phyloP scores from a whole-genome alignment of 2,113 vertebrate genomes.

The Mixornis gularis region DNA sequence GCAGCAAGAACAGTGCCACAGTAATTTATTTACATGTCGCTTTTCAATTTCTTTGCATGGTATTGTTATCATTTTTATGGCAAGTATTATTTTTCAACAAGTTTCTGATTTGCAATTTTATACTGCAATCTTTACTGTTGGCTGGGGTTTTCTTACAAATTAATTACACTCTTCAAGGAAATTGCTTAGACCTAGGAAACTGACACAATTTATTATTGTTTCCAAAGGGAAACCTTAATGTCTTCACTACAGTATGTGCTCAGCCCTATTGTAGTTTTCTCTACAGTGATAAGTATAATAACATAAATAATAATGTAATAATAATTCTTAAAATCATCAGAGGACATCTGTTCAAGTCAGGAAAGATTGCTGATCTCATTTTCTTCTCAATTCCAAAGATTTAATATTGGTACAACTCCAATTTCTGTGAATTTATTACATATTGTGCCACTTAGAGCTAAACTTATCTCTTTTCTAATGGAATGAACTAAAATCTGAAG shows the following conservation, averaged over 20 bases:
- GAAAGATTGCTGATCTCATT: neutral
- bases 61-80: constrained; percentile 63
- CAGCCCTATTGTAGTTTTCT: neutral
- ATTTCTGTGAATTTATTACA: constrained; percentile 1
- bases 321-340: neutral
- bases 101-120: constrained; percentile 53
- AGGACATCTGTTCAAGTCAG: neutral
- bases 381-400: neutral
- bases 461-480: neutral
- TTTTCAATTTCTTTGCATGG: constrained; percentile 59
- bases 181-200: constrained; percentile 50
- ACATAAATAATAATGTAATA: constrained; percentile 18
- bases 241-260: neutral
- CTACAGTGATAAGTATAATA: neutral
- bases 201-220: constrained; percentile 41
- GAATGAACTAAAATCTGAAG: constrained; percentile 14
- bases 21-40: constrained; percentile 48
- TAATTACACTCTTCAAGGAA: constrained; percentile 56
- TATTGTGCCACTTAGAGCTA: neutral
- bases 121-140: constrained; percentile 34
- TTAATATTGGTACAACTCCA: neutral
- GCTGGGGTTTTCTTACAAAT: constrained; percentile 49
- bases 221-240: constrained; percentile 21
- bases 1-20: neutral
- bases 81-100: constrained; percentile 59